phyloP scores from a whole-genome alignment of 2,888 invertebrate genomes.

The Calliopum simillimum region DNA sequence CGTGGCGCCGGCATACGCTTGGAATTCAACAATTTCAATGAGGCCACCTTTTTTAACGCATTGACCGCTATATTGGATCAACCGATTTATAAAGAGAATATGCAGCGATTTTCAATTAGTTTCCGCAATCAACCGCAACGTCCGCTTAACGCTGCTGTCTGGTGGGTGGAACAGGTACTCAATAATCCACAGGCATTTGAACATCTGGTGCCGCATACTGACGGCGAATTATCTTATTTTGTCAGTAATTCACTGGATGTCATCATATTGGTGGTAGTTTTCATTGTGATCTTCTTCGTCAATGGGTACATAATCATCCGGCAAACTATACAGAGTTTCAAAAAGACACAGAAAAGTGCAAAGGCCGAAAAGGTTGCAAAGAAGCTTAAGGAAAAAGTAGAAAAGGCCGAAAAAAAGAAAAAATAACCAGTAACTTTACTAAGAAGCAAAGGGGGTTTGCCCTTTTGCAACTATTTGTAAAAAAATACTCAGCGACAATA shows the following conservation, averaged over 20 bases:
- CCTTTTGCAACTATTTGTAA: too few species aligned
- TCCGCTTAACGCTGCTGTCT: slow-evolving; percentile 49
- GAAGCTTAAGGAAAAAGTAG: too few species aligned
- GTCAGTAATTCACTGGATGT: slow-evolving; percentile 48
- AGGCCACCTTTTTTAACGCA: slow-evolving; percentile 29
- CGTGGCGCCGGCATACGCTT: slow-evolving; percentile 48
- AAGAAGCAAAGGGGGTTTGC: too few species aligned
- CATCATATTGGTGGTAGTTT: slow-evolving; percentile 37
- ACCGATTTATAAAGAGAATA: not conserved
- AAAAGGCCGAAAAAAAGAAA: too few species aligned
- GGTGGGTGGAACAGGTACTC: slow-evolving; percentile 51
- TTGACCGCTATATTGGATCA: slow-evolving; percentile 37
- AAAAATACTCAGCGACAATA: too few species aligned
- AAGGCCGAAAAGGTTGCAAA: too few species aligned
- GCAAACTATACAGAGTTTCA: not conserved
- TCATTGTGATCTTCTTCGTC: slow-evolving; percentile 28
- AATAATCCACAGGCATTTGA: slow-evolving; percentile 39
- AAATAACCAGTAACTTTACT: too few species aligned
- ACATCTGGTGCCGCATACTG: slow-evolving; percentile 37
- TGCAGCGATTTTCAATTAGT: slow-evolving; percentile 39
- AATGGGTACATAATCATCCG: slow-evolving; percentile 27
- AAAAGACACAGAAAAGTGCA: not conserved
- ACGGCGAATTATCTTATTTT: slow-evolving; percentile 37
- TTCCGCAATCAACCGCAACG: slow-evolving; percentile 43
- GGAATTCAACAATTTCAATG: not conserved